phyloP scores from a whole-genome alignment of 2,888 invertebrate species.

The Chouioia cunea region DNA sequence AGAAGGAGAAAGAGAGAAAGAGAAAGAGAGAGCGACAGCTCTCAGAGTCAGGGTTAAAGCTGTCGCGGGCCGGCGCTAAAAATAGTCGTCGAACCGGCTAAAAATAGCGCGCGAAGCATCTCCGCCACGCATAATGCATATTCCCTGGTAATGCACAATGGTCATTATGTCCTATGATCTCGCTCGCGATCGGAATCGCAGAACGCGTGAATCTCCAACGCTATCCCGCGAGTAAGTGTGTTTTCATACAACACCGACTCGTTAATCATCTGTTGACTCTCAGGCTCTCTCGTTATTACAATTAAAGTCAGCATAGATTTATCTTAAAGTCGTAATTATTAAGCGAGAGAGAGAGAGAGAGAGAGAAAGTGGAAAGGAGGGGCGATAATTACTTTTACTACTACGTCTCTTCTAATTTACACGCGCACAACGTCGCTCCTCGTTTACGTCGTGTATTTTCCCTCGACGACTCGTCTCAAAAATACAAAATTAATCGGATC shows the following conservation, averaged over 20 bases:
- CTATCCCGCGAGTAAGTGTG: not conserved
- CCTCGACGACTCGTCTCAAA: too few relatives aligned
- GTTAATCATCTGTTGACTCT: not conserved
- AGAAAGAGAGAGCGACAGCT: not conserved
- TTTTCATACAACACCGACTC: constrained; percentile 1
- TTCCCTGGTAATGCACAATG: constrained; percentile 35
- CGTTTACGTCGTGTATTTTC: not conserved
- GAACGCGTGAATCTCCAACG: not conserved
- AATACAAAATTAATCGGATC: too few relatives aligned
- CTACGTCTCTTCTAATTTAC: constrained; percentile 20
- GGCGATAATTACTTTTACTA: constrained; percentile 26
- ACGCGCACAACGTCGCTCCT: constrained; percentile 6
- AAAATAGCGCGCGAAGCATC: constrained; percentile 57
- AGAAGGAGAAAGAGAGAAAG: not conserved
- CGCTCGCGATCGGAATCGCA: too few relatives aligned
- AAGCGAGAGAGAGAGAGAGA: too few relatives aligned
- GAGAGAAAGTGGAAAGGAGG: too few relatives aligned
- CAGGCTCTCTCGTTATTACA: constrained; percentile 4
- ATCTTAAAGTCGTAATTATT: constrained; percentile 15
- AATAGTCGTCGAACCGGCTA: constrained; percentile 66
- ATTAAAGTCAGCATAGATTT: constrained; percentile 22
- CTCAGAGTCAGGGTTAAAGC: constrained; percentile 66
- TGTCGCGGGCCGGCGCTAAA: constrained; percentile 62
- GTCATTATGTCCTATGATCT: too few relatives aligned
- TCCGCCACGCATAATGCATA: constrained; percentile 1